Base-by-base conservation (phyloP, 2,888 invertebrate genomes). In the Stenodera caucasica region DNA sequence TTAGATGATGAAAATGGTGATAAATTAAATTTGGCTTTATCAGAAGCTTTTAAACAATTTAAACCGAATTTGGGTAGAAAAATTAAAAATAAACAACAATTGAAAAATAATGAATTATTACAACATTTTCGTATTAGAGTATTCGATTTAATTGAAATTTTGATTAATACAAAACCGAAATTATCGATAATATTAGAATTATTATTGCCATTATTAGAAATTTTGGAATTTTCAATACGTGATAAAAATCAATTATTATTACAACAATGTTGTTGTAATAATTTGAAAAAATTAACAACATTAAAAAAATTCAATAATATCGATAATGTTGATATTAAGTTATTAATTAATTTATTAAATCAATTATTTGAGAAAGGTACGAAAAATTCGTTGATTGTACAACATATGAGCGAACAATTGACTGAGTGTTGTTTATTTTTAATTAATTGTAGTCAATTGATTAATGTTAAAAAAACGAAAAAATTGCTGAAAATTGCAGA, bases 1-100 rank as follows among this genome's bases (percentile, higher is more conserved):
- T 85, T 94, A 71, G 85, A 86, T 66, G 92, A 92, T 71, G 88
- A 87, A 63, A 90, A 92, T 76, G 92, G 91, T 11, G 86, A 85
- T 61, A 73, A 74, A 57, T 59, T 79, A 14, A 89, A 94, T 70
- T 85, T 86, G 65, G 89, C 90, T 0, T 79, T 94, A 59, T 86
- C 89, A 0, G 86, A 87, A 57, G 92, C 90, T 0, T 93, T 94
- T 74, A 88, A 84, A 75, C 85, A 86, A 71, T 84, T 86, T 70
- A 82, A 82, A 65, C 83, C 84, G 58, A 83, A 83, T 6, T 82
- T 83, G 2, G 78, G 78, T 4, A 72, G 63, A 40, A 70, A 69
- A 49, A 72, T 74, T 1, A 83, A 82, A 58, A 84, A 14, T 35
- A 40, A 83, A 62, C 84, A 84, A 68, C 84, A 84, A 29, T n/a